These are phyloP conservation scores for Cavia porcellus DNA, from an alignment of 2,113 vertebrate species.

Conservation along the genomic window DNA sequence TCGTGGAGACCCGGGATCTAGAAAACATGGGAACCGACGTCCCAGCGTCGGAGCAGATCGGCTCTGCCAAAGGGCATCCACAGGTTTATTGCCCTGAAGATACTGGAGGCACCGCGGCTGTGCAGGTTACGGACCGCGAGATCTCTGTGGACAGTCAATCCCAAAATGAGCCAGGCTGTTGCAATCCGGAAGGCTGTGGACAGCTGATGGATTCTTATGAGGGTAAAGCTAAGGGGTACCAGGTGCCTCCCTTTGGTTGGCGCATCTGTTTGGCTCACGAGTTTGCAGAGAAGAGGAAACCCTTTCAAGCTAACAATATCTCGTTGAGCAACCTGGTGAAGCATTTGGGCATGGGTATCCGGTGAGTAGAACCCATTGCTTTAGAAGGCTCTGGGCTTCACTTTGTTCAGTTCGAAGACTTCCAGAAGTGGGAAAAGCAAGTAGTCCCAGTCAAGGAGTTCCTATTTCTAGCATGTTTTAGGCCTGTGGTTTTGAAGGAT, in stretches of 20 bases:
- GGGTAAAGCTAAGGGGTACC: conserved; percentile 89
- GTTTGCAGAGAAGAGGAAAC: conserved; percentile 95
- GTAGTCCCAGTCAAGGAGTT: not conserved
- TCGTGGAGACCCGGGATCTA: conserved; percentile 53
- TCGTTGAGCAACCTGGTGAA: conserved; percentile 90
- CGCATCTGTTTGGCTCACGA: conserved; percentile 95
- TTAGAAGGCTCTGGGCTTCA: not conserved
- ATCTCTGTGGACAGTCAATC: not conserved
- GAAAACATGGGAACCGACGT: conserved; percentile 75
- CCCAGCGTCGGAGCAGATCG: conserved; percentile 68
- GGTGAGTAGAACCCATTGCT: conserved; percentile 87
- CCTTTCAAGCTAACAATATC: conserved; percentile 92
- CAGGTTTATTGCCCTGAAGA: conserved; percentile 36
- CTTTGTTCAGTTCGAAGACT: conserved; percentile 32
- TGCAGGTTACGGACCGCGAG: conserved; percentile 25
- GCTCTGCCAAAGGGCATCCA: conserved; percentile 45
- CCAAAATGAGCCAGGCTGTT: not conserved
- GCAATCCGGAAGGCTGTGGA: conserved; percentile 83
- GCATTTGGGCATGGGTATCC: conserved; percentile 92
- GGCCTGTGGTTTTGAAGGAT: not conserved
- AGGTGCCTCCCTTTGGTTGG: conserved; percentile 93
- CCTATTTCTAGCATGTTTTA: not conserved
- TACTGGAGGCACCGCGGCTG: not conserved
- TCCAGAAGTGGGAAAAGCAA: not conserved
- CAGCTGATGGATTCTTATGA: conserved; percentile 92